phyloP scores from a whole-genome alignment of 1,140 invertebrate species.

The Condylostylus longicornis region DNA sequence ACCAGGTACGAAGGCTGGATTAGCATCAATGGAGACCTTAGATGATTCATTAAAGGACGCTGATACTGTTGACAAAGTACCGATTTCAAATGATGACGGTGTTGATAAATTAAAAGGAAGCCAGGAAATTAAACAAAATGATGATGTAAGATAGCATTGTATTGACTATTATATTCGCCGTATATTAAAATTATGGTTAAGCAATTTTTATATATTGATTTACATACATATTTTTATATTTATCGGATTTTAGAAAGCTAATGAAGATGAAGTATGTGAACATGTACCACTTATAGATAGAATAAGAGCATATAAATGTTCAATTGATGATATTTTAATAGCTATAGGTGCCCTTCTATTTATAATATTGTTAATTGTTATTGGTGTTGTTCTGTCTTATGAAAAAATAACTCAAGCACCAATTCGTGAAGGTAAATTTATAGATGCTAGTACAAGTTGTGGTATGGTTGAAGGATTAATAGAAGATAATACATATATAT shows the following conservation, averaged over 20 bases:
- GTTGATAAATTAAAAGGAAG: slow-evolving; percentile 52
- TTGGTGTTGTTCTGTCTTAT: slow-evolving; percentile 44
- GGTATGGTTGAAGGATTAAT: slow-evolving; percentile 59
- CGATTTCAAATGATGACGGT: slow-evolving; percentile 43
- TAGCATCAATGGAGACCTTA: slow-evolving; percentile 63
- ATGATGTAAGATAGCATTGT: neutral
- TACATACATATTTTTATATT: too few species aligned
- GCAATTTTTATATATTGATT: too few species aligned
- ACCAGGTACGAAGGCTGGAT: slow-evolving; percentile 40
- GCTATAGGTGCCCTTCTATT: slow-evolving; percentile 38
- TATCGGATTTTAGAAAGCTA: slow-evolving; percentile 16
- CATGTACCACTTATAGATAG: slow-evolving; percentile 20
- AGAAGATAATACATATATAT: slow-evolving; percentile 61
- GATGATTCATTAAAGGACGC: slow-evolving; percentile 42
- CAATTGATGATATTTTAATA: slow-evolving; percentile 36
- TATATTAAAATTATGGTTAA: too few species aligned
- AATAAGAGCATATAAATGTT: slow-evolving; percentile 24
- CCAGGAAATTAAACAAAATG: slow-evolving; percentile 33
- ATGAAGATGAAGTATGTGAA: slow-evolving; percentile 24
- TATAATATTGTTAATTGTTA: slow-evolving; percentile 45
- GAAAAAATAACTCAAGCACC: slow-evolving; percentile 35
- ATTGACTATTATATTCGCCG: too few species aligned
- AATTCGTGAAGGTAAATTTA: slow-evolving; percentile 50
- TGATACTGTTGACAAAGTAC: slow-evolving; percentile 26
- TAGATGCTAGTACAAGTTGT: slow-evolving; percentile 58